Base-by-base conservation (phyloP, 1,140 invertebrate genomes). In the Cydia fagiglandana region DNA sequence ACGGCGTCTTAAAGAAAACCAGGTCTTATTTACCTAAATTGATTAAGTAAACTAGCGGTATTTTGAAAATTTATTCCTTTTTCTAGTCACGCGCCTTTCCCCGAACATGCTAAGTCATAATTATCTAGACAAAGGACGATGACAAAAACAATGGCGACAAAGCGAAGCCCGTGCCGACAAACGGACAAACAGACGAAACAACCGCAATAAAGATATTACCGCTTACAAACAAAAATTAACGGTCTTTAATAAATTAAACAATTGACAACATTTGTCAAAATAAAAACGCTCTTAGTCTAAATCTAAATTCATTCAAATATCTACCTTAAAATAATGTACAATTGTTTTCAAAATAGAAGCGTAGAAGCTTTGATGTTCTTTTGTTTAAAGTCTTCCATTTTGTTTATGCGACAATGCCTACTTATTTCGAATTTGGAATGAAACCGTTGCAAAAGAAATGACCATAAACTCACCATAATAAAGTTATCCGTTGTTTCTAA, bases 361-460 rank as follows among this genome's bases (percentile, higher is more conserved):
- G 4, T 17, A 17, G 30, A 30, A 30, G 50, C 50, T 53, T 24
- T n/a, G 56, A 61, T 61, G 7, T 61, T 24, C 20, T 24, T 61
- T 61, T 61, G 53, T 61, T 61, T 61, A 20, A 41, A 41, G 38
- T 41, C 38, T 41, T 41, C 38, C 38, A 41, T 41, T 41, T 41
- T 41, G 38, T 41, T 41, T 41, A 41, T 41, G 56, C 2, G 56
- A 61, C 56, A 61, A 61, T 61, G 56, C 9, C 56, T 61, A 61
- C 56, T 61, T 61, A 61, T 61, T 61, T 61, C 56, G 20, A 61
- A 61, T 61, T 61, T 61, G 56, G 56, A 61, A 61, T 20, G 56
- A 61, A 61, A 61, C 56, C 53, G 53, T 56, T 56, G n/a, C n/a
- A 56, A 56, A 56, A 56, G 53, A 56, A 56, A 56, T 56, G 53